phyloP scores from a whole-genome alignment of 2,797 vertebrate genomes.

The Labroides dimidiatus region DNA sequence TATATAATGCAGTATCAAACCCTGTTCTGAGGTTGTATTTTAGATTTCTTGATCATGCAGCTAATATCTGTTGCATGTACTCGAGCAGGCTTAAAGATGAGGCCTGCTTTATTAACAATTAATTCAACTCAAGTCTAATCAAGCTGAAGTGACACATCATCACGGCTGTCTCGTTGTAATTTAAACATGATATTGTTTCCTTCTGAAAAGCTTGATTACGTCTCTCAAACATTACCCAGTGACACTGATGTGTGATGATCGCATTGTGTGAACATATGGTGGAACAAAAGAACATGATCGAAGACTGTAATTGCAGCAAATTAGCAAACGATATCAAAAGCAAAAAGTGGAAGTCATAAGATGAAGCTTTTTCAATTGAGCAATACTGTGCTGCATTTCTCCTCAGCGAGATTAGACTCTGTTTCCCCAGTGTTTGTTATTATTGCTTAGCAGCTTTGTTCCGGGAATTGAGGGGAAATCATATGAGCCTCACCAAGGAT shows the following conservation, averaged over 20 bases:
- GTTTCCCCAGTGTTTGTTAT: constrained; percentile 25
- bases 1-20: too few relatives aligned
- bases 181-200: constrained; percentile 24
- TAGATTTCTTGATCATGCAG: neutral
- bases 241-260: constrained; percentile 37
- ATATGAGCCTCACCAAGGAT: constrained; percentile 18
- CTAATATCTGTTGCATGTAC: neutral
- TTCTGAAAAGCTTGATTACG: constrained; percentile 18
- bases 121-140: constrained; percentile 13
- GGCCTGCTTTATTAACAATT: neutral
- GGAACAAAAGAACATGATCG: constrained; percentile 35
- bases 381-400: neutral
- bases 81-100: constrained; percentile 18
- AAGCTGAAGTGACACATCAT: constrained; percentile 11
- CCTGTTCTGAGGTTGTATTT: too few relatives aligned
- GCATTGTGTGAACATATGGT: constrained; percentile 31
- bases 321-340: constrained; percentile 22
- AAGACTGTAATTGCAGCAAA: constrained; percentile 26
- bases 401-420: neutral
- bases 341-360: constrained; percentile 16
- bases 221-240: constrained; percentile 25
- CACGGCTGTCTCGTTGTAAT: neutral
- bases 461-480: constrained; percentile 31
- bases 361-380: constrained; percentile 4
- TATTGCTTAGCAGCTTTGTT: constrained; percentile 32